These are phyloP conservation scores for Chaetodon auriga DNA, from an alignment of 2,113 vertebrate genomes.

Conservation along the genomic window DNA sequence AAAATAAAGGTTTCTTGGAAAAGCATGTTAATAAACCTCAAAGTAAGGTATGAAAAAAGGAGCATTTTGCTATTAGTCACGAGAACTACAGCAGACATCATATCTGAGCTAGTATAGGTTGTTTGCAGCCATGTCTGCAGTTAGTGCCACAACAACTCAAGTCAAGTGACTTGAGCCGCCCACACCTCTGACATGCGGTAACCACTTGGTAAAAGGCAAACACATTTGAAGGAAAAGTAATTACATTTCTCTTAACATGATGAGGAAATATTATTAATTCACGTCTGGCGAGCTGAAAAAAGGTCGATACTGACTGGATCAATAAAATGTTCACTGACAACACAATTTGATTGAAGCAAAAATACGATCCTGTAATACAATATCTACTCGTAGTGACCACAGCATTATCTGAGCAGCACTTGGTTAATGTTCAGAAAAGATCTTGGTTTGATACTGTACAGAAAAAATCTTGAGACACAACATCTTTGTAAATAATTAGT, in stretches of 20 bases:
- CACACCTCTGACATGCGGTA: too few relatives aligned
- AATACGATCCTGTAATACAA: too few relatives aligned
- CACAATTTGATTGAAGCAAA: too few relatives aligned
- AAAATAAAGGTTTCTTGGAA: not conserved
- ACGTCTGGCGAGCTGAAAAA: constrained; percentile 3
- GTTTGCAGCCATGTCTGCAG: too few relatives aligned
- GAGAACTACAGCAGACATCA: not conserved
- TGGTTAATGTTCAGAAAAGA: not conserved
- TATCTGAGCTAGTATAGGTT: not conserved
- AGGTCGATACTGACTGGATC: not conserved
- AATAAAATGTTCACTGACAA: not conserved
- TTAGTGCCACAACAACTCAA: too few relatives aligned
- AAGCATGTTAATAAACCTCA: not conserved
- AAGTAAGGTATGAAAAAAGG: not conserved
- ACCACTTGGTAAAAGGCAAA: not conserved
- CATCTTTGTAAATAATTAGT: not conserved
- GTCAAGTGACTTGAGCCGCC: too few relatives aligned
- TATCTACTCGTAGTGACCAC: not conserved
- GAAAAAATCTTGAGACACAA: not conserved
- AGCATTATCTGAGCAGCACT: not conserved
- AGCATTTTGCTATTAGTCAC: not conserved
- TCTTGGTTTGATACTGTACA: not conserved
- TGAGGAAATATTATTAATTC: not conserved
- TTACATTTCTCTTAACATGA: not conserved
- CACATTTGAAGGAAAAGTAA: not conserved